A percentile compares a stretch with the other conserved stretches of the same genome.
These are phyloP conservation scores for Philopotamus ludificatus DNA, from an alignment of 1,140 invertebrate genomes.

Conservation along the genomic window DNA sequence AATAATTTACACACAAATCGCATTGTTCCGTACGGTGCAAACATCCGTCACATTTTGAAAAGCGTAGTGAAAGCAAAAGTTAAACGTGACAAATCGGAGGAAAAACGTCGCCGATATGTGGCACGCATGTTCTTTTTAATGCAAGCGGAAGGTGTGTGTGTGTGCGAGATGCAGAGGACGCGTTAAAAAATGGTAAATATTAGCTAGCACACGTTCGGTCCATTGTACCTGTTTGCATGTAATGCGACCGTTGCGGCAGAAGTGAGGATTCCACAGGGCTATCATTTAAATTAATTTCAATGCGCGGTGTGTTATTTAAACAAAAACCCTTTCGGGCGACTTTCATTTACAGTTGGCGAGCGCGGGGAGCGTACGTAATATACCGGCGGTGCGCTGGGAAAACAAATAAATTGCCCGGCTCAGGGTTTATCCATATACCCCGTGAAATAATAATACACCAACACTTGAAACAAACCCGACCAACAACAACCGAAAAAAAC, in stretches of 20 bases:
- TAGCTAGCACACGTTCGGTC: too few species aligned
- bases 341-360: constrained; percentile 24
- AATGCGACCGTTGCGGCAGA: constrained; percentile 15
- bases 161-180: background rate
- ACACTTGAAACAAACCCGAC: background rate
- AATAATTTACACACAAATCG: too few species aligned
- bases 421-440: constrained; percentile 16
- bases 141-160: background rate
- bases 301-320: constrained; percentile 27
- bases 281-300: constrained; percentile 36
- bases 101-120: too few species aligned
- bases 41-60: too few species aligned
- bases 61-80: too few species aligned
- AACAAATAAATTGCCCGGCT: constrained; percentile 22
- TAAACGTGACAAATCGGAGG: too few species aligned
- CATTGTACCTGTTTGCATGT: constrained; percentile 11
- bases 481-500: constrained; percentile 6
- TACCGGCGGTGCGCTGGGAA: constrained; percentile 14
- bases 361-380: constrained; percentile 16
- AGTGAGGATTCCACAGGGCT: constrained; percentile 25
- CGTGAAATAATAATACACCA: constrained; percentile 22
- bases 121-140: too few species aligned
- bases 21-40: too few species aligned
- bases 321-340: constrained; percentile 31
- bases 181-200: too few species aligned